Evolutionary conservation across 2,888 invertebrate species (phyloP), one percentile per base, ranked within the genome.

Genomic region (Agrotis ipsilon): DNA sequence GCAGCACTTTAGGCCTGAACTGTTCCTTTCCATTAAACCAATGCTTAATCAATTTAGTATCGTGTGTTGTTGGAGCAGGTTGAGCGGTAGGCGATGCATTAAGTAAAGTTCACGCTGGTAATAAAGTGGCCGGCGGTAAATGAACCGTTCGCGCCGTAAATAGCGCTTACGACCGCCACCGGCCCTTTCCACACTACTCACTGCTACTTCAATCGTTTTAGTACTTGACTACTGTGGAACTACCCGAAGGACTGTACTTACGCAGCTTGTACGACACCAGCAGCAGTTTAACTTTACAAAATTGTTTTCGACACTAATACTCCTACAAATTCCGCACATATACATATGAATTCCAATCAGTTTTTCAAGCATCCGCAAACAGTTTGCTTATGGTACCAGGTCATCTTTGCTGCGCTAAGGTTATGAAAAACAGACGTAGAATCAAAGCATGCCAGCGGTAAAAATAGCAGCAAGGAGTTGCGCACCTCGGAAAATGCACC

Each of bases 61-160:
- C 67, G 73, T 64, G 49, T 49, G 66, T 67, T 72, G 73, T 78
- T 51, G 63, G 66, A 61, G 59, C 75, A 80, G 66, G 69, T 75
- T 71, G 76, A 74, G 79, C 55, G 52, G 16, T 13, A 18, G 18
- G 18, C 78, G 79, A 71, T 83, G 83, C 84, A 80, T 90, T 91
- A 91, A 91, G 88, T 91, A 90, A 93, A 93, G 91, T 92, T 92
- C 90, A 91, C 83, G 78, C 80, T 72, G 63, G 83, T 79, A 88
- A 90, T 93, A 92, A 91, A 93, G 89, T 90, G 90, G 90, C 91
- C 90, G 90, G 84, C 88, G 87, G 89, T 89, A 91, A 94, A 92
- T 92, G 91, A 93, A 90, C 92, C 92, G 91, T 91, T 86, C 82
- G 81, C 74, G 86, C 89, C 90, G 90, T 94, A 93, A 94, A 93